These are phyloP conservation scores for Ianthella basta DNA, from an alignment of 37 sponge, comb jelly and placozoan genomes.

Conservation along the genomic window DNA sequence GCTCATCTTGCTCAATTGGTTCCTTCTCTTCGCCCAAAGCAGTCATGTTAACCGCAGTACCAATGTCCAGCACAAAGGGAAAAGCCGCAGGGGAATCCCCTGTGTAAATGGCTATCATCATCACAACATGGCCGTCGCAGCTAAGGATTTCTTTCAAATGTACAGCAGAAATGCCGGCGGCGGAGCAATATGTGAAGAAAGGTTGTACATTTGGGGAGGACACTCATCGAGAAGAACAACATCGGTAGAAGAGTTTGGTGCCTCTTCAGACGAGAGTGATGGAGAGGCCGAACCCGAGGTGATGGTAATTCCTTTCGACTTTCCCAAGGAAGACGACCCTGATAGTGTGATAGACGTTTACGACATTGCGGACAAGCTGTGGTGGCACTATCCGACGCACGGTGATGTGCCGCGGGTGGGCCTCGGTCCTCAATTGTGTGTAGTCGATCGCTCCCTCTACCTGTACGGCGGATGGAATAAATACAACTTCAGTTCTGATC, in stretches of 20 bases:
- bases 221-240: not conserved
- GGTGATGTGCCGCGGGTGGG: conserved; percentile 54
- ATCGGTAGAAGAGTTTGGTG: not conserved
- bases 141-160: too few relatives aligned
- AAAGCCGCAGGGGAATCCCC: too few relatives aligned
- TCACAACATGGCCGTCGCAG: too few relatives aligned
- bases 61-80: too few relatives aligned
- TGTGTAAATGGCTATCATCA: too few relatives aligned
- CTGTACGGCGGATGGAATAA: conserved; percentile 69
- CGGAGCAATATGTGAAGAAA: conserved; percentile 36
- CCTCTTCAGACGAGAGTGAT: not conserved
- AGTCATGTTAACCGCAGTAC: too few relatives aligned
- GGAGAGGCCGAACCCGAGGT: conserved; percentile 17
- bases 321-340: not conserved
- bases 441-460: conserved; percentile 4
- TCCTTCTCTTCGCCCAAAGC: too few relatives aligned
- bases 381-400: conserved; percentile 39
- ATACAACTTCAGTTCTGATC: conserved; percentile 43
- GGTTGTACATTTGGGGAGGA: conserved; percentile 74
- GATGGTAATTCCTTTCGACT: not conserved
- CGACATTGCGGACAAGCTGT: conserved; percentile 27
- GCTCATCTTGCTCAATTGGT: too few relatives aligned
- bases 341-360: conserved; percentile 60
- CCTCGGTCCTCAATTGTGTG: conserved; percentile 40
- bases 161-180: conserved; percentile 57